These are phyloP conservation scores for Listronotus oregonensis DNA, from an alignment of 1,140 invertebrate genomes.

Conservation along the genomic window DNA sequence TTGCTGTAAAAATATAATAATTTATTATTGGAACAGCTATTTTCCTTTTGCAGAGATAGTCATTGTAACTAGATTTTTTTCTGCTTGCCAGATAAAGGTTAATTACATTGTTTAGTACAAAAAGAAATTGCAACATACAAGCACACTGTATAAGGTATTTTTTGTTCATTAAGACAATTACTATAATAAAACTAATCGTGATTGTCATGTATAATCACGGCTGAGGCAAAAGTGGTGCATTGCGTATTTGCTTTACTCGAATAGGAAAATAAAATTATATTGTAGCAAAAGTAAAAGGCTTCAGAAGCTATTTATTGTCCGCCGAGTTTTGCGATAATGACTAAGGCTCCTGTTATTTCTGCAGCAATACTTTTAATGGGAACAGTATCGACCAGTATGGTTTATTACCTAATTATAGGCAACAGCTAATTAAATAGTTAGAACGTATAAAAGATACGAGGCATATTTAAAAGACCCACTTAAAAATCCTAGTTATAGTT, in stretches of 20 bases:
- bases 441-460: no score
- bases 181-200: slow-evolving; percentile 12
- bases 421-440: no score
- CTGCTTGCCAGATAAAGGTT: no score
- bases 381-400: not conserved
- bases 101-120: not conserved
- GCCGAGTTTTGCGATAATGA: slow-evolving; percentile 6
- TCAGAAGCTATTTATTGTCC: slow-evolving; percentile 7
- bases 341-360: slow-evolving; percentile 8
- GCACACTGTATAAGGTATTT: slow-evolving; percentile 19
- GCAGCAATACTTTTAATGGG: slow-evolving; percentile 1
- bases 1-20: no score
- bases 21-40: no score
- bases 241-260: slow-evolving; percentile 13
- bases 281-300: slow-evolving; percentile 21
- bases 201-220: slow-evolving; percentile 9
- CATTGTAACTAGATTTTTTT: no score
- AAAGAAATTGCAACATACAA: slow-evolving; percentile 12
- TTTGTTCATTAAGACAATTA: slow-evolving; percentile 21
- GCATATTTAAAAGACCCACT: no score
- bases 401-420: not conserved
- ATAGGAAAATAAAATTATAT: slow-evolving; percentile 22
- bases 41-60: no score
- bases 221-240: slow-evolving; percentile 13
- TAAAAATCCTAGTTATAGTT: no score